Evolutionary conservation across 2,113 vertebrate genomes (phyloP).

Genomic region (Gambusia holbrooki): DNA sequence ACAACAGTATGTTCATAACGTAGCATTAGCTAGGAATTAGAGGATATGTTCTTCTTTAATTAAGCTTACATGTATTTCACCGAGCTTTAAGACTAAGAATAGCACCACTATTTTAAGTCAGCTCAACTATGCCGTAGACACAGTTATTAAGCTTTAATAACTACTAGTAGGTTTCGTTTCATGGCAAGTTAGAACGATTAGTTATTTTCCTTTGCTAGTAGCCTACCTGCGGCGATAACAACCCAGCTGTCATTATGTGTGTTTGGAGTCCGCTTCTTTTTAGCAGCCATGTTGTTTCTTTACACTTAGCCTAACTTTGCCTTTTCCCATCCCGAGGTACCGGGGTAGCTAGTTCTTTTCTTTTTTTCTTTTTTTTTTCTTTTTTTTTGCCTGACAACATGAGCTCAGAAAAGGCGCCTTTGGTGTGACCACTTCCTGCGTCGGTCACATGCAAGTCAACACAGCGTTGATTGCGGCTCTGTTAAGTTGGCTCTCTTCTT

Average conservation of each 20-base stretch:
- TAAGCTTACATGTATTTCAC: background rate
- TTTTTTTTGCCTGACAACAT: constrained; percentile 4
- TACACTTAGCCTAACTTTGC: background rate
- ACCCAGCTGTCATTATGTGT: constrained; percentile 75
- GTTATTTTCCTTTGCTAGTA: background rate
- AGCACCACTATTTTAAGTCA: background rate
- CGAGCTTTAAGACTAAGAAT: background rate
- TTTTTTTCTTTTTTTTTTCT: no score
- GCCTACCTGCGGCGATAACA: constrained; percentile 74
- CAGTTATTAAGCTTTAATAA: background rate
- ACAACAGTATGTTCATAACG: no score
- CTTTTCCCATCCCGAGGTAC: background rate
- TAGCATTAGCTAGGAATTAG: background rate
- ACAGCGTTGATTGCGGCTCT: rapidly evolving
- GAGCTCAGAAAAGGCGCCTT: constrained; percentile 71
- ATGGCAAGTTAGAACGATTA: constrained; percentile 22
- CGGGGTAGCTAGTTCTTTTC: background rate
- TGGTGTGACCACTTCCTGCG: constrained; percentile 10
- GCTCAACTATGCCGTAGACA: no score
- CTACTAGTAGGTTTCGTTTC: background rate
- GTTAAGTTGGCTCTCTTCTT: background rate
- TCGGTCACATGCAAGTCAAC: background rate
- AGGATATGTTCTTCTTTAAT: background rate
- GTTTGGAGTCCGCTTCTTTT: constrained; percentile 74
- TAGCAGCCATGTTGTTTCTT: constrained; percentile 66